Percentiles rank a stretch among this genome's conserved stretches.
phyloP scores from a whole-genome alignment of 2,888 invertebrate genomes.

The Luperina testacea region DNA sequence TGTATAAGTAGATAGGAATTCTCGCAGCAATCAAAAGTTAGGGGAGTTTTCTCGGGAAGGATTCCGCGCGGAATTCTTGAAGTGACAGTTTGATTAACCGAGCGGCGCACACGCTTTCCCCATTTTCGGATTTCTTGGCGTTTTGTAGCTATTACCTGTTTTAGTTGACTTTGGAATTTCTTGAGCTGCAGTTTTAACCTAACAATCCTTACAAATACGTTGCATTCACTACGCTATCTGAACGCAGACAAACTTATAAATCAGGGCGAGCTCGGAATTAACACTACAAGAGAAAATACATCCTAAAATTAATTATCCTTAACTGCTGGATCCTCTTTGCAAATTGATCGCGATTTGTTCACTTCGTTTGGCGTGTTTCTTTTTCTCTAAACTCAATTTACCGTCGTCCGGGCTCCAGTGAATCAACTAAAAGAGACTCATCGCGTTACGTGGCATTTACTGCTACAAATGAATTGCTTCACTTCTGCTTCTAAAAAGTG shows the following conservation, averaged over 20 bases:
- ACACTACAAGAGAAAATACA: conserved; percentile 59
- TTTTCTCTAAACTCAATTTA: conserved; percentile 83
- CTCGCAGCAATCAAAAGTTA: conserved; percentile 89
- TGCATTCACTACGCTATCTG: conserved; percentile 47
- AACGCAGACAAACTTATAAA: conserved; percentile 57
- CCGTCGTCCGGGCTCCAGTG: conserved; percentile 74
- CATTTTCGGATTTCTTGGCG: conserved; percentile 85
- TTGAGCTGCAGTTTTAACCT: conserved; percentile 65
- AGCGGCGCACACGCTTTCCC: conserved; percentile 86
- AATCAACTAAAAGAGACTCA: conserved; percentile 83
- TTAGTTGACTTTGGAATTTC: conserved; percentile 78
- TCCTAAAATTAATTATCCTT: conserved; percentile 73
- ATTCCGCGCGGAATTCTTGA: conserved; percentile 89
- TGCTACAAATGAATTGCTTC: conserved; percentile 83
- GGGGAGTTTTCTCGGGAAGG: conserved; percentile 87
- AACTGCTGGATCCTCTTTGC: conserved; percentile 71
- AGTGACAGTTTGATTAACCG: conserved; percentile 91
- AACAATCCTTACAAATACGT: conserved; percentile 54
- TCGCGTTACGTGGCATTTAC: conserved; percentile 82
- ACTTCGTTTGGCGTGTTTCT: conserved; percentile 76
- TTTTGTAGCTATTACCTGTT: conserved; percentile 83
- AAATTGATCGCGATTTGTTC: conserved; percentile 84
- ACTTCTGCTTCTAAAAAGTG: conserved; percentile 75
- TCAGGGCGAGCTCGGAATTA: conserved; percentile 51
- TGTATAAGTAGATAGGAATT: conserved; percentile 85